Evolutionary conservation across 1,140 invertebrate species (phyloP), one percentile per base, ranked within the genome.

Genomic region (Capitella teleta): DNA sequence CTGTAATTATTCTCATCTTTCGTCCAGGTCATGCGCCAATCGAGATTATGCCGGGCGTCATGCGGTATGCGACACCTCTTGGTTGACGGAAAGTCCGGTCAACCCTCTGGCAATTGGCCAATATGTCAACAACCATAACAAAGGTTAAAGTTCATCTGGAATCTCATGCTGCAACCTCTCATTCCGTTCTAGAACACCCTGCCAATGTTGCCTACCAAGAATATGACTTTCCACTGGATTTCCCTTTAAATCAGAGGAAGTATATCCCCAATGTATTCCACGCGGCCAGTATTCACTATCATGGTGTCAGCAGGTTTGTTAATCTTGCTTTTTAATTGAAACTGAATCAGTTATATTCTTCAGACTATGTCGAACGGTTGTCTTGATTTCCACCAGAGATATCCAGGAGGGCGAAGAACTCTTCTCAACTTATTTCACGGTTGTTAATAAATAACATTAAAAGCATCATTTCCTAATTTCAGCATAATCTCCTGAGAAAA

Each of bases 41-140:
- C 60, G 75, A 42, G 75, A 77, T 46, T 56, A 64, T 41, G 54
- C 68, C 21, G 62, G 65, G 6, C 62, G 58, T 5, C 58, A 64
- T 41, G 42, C 61, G 14, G 58, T 63, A 6, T 68, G 71, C 58
- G 75, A 77, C 58, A 56, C 53, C n/a, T 63, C 62, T 16, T 77
- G 75, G 75, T 47, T 76, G 5, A 69, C 67, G 6, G 30, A 54
- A 6, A 42, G 53, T 48, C 67, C 68, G 6, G 18, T 66, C 8
- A 75, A 74, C 57, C 74, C 74, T 6, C 49, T 76, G 16, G 68
- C 68, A 55, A 61, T 76, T 26, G 75, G 75, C 4, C 75, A 77
- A 53, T 75, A 71, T 58, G 72, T 77, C 19, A 77, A 77, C 56
- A 76, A 77, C 52, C 66, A 68, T 25, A 61, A 56, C 25, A 60